These are phyloP conservation scores for Ochotona princeps DNA, from an alignment of 2,113 vertebrate genomes.

Conservation along the genomic window DNA sequence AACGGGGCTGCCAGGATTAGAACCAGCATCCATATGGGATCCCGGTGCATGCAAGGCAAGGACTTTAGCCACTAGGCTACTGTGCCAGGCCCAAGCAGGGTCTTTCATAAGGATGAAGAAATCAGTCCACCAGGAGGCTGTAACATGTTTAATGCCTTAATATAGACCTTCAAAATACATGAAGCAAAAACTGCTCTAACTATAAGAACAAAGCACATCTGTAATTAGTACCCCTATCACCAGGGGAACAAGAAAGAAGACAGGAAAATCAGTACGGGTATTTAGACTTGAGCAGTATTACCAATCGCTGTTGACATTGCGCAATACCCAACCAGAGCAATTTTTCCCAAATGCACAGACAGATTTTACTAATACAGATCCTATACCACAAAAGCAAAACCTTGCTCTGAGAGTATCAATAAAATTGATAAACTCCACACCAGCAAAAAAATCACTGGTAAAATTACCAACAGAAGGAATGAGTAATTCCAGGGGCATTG, in stretches of 20 bases:
- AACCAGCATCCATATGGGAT: too few species aligned
- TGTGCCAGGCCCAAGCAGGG: not conserved
- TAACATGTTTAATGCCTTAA: not conserved
- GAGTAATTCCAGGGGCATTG: not conserved
- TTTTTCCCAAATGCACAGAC: not conserved
- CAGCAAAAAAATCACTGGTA: not conserved
- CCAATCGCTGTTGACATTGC: not conserved
- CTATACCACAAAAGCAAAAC: not conserved
- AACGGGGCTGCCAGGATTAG: too few species aligned
- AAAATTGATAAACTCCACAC: not conserved
- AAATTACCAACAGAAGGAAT: not conserved
- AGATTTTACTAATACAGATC: not conserved
- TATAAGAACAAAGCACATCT: not conserved
- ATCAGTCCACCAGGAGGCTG: not conserved
- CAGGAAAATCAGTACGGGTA: not conserved
- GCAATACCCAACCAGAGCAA: not conserved
- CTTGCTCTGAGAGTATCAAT: slow-evolving; percentile 13
- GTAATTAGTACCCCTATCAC: not conserved
- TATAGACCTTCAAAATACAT: not conserved
- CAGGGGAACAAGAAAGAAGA: not conserved
- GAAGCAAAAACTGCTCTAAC: not conserved
- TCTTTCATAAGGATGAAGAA: not conserved
- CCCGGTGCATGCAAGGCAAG: too few species aligned
- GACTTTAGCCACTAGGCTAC: too few species aligned
- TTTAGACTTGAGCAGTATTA: not conserved